phyloP scores from a whole-genome alignment of 2,113 vertebrate species.

The Neomonachus schauinslandi region DNA sequence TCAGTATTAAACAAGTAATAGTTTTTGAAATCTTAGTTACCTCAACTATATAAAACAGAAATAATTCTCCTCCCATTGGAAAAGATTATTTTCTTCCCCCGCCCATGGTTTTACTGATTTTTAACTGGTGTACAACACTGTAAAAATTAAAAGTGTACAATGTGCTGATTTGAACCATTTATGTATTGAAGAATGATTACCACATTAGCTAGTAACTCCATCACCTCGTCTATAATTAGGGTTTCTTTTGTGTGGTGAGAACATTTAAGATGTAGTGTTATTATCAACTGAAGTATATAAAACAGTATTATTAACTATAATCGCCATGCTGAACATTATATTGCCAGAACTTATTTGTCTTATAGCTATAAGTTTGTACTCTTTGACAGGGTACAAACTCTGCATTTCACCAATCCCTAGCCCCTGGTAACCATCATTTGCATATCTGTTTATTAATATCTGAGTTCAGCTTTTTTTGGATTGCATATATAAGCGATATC shows the following conservation, averaged over 20 bases:
- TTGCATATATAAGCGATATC: background rate
- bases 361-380: background rate
- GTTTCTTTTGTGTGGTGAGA: background rate
- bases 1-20: background rate
- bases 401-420: background rate
- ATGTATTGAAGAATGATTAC: background rate
- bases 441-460: background rate
- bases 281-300: background rate
- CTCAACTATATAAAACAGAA: background rate
- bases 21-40: background rate
- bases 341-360: background rate
- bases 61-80: background rate
- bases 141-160: background rate
- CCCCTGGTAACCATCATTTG: background rate
- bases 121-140: background rate
- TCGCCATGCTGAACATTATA: background rate
- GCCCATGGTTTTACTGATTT: background rate
- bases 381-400: background rate
- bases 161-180: background rate
- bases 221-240: background rate
- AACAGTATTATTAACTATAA: background rate
- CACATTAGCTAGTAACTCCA: background rate
- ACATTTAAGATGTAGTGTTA: background rate
- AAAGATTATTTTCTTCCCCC: background rate
- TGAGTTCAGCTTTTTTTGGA: background rate